Evolutionary conservation across 1,140 invertebrate genomes (phyloP).

Genomic region (Tetragnatha versicolor): DNA sequence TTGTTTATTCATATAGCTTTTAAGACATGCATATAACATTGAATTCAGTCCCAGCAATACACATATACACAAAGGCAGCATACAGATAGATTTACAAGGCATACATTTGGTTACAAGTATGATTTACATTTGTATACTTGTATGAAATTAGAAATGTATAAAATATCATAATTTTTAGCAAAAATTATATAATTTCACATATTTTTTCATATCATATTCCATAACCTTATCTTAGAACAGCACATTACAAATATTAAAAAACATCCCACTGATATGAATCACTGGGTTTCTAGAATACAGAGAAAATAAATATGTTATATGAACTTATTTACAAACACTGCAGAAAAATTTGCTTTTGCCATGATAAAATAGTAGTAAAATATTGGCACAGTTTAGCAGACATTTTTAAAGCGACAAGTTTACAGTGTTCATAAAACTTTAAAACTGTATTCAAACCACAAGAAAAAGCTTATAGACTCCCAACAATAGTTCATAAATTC

Average conservation of each 20-base stretch:
- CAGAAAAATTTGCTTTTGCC: slow-evolving; percentile 33
- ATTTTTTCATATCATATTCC: slow-evolving; percentile 8
- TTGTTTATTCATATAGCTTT: slow-evolving; percentile 49
- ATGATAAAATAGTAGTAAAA: slow-evolving; percentile 27
- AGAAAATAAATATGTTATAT: slow-evolving; percentile 31
- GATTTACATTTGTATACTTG: slow-evolving; percentile 8
- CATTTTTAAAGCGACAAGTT: no score
- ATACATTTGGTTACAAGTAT: slow-evolving; percentile 36
- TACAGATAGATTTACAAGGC: slow-evolving; percentile 52
- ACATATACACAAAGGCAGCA: slow-evolving; percentile 50
- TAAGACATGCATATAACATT: slow-evolving; percentile 46
- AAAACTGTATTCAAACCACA: no score
- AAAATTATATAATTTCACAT: slow-evolving; percentile 28
- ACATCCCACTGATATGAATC: slow-evolving; percentile 15
- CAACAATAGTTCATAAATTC: no score
- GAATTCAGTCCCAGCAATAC: slow-evolving; percentile 41
- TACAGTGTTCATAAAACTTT: no score
- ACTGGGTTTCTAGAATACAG: slow-evolving; percentile 10
- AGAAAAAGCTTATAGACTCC: no score
- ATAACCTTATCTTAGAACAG: not conserved
- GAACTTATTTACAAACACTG: slow-evolving; percentile 44
- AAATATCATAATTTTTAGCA: slow-evolving; percentile 39
- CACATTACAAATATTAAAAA: slow-evolving; percentile 39
- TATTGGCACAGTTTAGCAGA: slow-evolving; percentile 36
- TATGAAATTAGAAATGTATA: slow-evolving; percentile 45